phyloP scores from a whole-genome alignment of 2,113 vertebrate genomes.

The Sardina pilchardus region DNA sequence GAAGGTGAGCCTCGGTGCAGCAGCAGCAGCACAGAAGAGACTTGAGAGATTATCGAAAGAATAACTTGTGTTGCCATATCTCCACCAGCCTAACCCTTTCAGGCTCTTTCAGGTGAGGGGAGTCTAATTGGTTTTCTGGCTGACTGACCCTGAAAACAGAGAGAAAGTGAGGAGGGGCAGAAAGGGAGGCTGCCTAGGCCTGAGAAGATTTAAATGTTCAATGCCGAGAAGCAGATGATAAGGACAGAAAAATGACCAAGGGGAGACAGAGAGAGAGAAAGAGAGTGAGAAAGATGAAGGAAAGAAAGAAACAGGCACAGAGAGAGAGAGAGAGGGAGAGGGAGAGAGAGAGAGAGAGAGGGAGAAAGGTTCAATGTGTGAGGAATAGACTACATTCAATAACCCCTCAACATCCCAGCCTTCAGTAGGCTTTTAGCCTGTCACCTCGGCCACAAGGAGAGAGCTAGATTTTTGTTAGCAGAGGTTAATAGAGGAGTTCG shows the following conservation, averaged over 20 bases:
- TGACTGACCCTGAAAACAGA: constrained; percentile 61
- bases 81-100: constrained; percentile 42
- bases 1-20: constrained; percentile 10
- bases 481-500: constrained; percentile 48
- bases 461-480: constrained; percentile 22
- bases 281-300: constrained; percentile 1
- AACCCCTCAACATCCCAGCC: neutral
- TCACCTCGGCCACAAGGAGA: neutral
- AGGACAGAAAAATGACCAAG: constrained; percentile 40
- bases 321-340: neutral
- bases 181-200: constrained; percentile 52
- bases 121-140: constrained; percentile 63
- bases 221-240: constrained; percentile 34
- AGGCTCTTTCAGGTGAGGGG: constrained; percentile 54
- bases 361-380: constrained; percentile 2
- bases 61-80: constrained; percentile 36
- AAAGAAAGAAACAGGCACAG: constrained; percentile 27
- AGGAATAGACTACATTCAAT: neutral
- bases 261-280: constrained; percentile 26
- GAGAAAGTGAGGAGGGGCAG: constrained; percentile 42
- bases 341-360: constrained; percentile 8
- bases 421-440: neutral
- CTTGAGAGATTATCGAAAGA: constrained; percentile 16
- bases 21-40: constrained; percentile 5
- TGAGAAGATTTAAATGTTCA: constrained; percentile 36